Evolutionary conservation across 2,113 vertebrate species (phyloP).

Genomic region (Phalacrocorax aristotelis): DNA sequence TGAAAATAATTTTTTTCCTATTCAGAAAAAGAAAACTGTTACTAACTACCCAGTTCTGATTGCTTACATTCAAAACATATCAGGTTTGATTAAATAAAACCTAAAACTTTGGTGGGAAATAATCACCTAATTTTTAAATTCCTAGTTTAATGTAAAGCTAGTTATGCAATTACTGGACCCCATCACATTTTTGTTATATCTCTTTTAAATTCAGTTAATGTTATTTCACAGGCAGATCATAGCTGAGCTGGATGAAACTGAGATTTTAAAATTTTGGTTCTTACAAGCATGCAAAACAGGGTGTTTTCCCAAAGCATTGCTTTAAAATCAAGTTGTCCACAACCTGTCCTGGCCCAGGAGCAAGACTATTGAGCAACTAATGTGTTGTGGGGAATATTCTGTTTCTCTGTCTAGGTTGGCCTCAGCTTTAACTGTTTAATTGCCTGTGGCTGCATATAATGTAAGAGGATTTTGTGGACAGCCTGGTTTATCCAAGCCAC

Average conservation of each 20-base stretch:
- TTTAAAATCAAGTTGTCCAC: not conserved
- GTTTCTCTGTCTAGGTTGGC: not conserved
- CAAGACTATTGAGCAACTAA: not conserved
- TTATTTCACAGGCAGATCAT: not conserved
- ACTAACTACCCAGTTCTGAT: not conserved
- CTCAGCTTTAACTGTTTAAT: slow-evolving; percentile 2
- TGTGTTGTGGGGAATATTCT: not conserved
- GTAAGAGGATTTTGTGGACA: not conserved
- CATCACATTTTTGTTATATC: not conserved
- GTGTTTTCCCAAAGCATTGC: not conserved
- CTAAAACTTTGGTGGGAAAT: not conserved
- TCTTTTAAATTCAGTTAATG: not conserved
- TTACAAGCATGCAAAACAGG: not conserved
- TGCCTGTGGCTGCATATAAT: not conserved
- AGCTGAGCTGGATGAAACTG: not conserved
- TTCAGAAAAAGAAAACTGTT: not conserved
- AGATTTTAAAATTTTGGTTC: not conserved
- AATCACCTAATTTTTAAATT: not conserved
- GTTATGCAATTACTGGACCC: not conserved
- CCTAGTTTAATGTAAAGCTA: not conserved
- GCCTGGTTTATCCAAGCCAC: not conserved
- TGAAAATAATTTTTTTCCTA: not conserved
- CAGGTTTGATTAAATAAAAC: not conserved
- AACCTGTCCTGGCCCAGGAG: not conserved
- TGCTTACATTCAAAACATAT: not conserved